Evolutionary conservation across 2,888 invertebrate species (phyloP).

Genomic region (Lasioglossum villosulum): DNA sequence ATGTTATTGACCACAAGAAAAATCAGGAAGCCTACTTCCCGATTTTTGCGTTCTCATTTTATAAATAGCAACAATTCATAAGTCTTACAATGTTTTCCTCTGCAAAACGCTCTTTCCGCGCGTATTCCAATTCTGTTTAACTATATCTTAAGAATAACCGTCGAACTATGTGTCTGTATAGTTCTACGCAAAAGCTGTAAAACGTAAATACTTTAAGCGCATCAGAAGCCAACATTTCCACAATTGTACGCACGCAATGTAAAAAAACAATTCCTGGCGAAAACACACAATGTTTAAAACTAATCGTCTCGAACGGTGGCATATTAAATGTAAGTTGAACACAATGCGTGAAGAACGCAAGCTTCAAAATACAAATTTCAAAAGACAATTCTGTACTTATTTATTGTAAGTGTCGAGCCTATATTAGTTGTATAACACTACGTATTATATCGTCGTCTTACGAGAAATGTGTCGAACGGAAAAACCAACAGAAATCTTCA

Average conservation of each 20-base stretch:
- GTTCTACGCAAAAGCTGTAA: conserved; percentile 28
- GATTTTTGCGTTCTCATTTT: conserved; percentile 25
- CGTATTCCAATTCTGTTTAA: conserved; percentile 7
- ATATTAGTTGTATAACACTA: conserved; percentile 6
- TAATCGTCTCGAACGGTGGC: conserved; percentile 16
- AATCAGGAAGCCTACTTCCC: conserved; percentile 20
- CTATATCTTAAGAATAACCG: conserved; percentile 32
- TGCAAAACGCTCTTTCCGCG: conserved; percentile 37
- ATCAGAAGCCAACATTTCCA: conserved; percentile 25
- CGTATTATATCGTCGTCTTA: conserved; percentile 27
- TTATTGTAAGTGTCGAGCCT: conserved; percentile 2
- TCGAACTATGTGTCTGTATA: conserved; percentile 3
- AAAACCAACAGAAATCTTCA: conserved; percentile 28
- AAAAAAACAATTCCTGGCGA: conserved; percentile 35
- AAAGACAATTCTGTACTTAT: conserved; percentile 19
- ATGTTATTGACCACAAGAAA: conserved; percentile 28
- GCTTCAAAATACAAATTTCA: conserved; percentile 13
- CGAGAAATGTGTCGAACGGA: conserved; percentile 37
- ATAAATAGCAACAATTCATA: conserved; percentile 40
- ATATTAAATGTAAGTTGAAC: conserved; percentile 46
- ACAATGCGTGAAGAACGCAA: conserved; percentile 37
- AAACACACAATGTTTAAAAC: conserved; percentile 23
- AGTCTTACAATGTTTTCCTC: conserved; percentile 31
- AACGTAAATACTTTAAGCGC: conserved; percentile 43
- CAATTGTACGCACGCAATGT: not conserved